Conservation (phyloP, 2,797 vertebrate species). For the Xerus rutilus region DNA sequence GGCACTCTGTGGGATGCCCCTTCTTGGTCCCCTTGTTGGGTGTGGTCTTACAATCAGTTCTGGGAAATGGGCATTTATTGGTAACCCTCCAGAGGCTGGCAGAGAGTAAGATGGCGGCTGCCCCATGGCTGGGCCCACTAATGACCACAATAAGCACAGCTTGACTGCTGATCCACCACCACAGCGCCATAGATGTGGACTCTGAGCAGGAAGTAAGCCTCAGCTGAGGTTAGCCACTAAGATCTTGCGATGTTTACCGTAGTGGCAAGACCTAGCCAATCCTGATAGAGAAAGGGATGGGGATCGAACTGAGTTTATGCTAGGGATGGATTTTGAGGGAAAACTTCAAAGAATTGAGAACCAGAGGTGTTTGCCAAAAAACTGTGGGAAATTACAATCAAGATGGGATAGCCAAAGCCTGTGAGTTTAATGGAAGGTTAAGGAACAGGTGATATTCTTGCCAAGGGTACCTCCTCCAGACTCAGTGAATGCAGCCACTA, state of each 20-base stretch:
- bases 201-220: neutral
- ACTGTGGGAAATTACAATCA: neutral
- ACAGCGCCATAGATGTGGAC: neutral
- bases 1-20: neutral
- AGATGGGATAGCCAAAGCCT: neutral
- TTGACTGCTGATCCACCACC: no score
- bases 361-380: neutral
- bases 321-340: neutral
- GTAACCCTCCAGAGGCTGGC: neutral
- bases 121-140: no score
- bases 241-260: neutral
- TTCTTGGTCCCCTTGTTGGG: neutral
- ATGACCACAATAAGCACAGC: neutral
- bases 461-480: fast-evolving
- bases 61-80: neutral
- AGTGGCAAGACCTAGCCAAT: neutral
- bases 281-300: neutral
- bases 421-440: neutral
- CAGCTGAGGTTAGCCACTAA: neutral
- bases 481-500: neutral
- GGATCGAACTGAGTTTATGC: constrained; percentile 9
- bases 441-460: neutral
- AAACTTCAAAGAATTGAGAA: neutral
- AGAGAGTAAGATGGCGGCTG: neutral
- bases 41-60: neutral